Conservation (phyloP, 2,888 invertebrate species). For the Netelia inedita region DNA sequence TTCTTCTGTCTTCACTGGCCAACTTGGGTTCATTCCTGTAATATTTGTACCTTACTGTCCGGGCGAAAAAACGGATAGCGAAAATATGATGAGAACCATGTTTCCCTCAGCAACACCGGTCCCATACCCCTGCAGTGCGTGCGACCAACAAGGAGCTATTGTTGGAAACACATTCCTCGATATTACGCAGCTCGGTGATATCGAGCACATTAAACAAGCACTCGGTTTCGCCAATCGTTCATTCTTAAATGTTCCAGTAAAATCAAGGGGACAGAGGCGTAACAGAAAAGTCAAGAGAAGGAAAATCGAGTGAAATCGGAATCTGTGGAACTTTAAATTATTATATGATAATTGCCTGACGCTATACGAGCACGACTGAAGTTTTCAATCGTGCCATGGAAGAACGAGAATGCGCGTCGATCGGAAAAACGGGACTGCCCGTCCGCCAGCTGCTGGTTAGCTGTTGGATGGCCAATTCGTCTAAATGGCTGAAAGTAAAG, state of each 20-base stretch:
- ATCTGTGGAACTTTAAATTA: constrained; percentile 58
- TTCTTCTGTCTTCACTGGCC: constrained; percentile 77
- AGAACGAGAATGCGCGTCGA: constrained; percentile 15
- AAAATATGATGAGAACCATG: constrained; percentile 86
- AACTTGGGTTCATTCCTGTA: constrained; percentile 89
- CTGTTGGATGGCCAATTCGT: constrained; percentile 71
- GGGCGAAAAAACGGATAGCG: constrained; percentile 83
- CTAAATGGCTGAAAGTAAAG: constrained; percentile 35
- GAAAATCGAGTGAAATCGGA: constrained; percentile 66
- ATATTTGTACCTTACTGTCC: constrained; percentile 90
- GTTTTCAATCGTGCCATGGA: constrained; percentile 6
- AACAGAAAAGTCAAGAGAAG: constrained; percentile 69
- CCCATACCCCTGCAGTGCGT: constrained; percentile 88
- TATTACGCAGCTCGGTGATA: constrained; percentile 74
- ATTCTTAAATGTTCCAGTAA: constrained; percentile 78
- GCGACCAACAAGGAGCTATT: constrained; percentile 81
- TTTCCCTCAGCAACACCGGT: constrained; percentile 88
- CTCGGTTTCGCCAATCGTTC: constrained; percentile 78
- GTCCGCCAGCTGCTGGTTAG: constrained; percentile 75
- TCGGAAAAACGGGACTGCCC: constrained; percentile 62
- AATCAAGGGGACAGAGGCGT: constrained; percentile 19
- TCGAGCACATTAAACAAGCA: constrained; percentile 75
- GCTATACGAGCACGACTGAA: neutral
- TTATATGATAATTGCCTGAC: constrained; percentile 27
- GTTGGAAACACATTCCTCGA: constrained; percentile 72